phyloP scores from a whole-genome alignment of 2,888 invertebrate species.

The Cerastoderma edule region DNA sequence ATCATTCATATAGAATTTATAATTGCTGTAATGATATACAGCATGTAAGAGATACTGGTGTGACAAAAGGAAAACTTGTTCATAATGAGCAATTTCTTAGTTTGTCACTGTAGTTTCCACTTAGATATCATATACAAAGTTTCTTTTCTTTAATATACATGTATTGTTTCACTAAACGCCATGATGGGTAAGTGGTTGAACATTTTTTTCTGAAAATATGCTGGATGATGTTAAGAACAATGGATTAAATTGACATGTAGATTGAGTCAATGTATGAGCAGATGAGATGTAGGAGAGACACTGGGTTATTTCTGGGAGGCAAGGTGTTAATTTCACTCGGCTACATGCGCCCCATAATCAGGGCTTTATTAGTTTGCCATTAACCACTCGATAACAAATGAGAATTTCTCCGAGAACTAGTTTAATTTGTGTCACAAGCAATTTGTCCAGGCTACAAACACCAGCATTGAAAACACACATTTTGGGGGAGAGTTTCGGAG shows the following conservation, averaged over 20 bases:
- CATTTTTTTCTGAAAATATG: too few species aligned
- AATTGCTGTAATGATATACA: too few species aligned
- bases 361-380: constrained; percentile 25
- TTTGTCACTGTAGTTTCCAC: constrained; percentile 4
- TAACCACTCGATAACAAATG: constrained; percentile 26
- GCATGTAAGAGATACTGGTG: too few species aligned
- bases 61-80: constrained; percentile 4
- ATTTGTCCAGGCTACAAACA: constrained; percentile 14
- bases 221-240: too few species aligned
- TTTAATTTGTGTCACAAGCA: constrained; percentile 25
- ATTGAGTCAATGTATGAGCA: constrained; percentile 31
- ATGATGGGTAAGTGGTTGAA: too few species aligned
- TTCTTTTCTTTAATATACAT: too few species aligned
- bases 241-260: too few species aligned
- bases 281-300: constrained; percentile 29
- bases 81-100: neutral
- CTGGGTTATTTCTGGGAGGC: neutral
- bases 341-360: constrained; percentile 27
- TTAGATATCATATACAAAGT: too few species aligned
- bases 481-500: too few species aligned
- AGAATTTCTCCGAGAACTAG: constrained; percentile 10
- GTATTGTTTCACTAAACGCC: too few species aligned
- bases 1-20: too few species aligned
- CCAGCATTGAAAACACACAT: too few species aligned
- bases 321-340: constrained; percentile 20